Base-by-base conservation (phyloP, 2,888 invertebrate species). In the Cheilosia vernalis region DNA sequence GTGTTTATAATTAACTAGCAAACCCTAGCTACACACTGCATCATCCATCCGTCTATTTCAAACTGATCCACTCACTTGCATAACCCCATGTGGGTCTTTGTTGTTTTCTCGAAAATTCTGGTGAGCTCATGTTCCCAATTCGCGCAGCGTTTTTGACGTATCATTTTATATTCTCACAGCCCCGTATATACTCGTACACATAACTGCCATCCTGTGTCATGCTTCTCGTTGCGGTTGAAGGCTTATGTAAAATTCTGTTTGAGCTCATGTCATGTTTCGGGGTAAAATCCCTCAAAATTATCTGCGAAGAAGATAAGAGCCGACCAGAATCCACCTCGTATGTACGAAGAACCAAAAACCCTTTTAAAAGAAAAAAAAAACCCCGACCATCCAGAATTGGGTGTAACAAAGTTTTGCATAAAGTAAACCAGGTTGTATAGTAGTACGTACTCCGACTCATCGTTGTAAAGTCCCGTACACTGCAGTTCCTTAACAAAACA, bases 231-330 rank as follows among this genome's bases (percentile, higher is more conserved):
- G 80, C 76, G 81, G 80, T 85, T 81, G 81, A 76, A 77, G 70
- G 85, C 76, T 85, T 85, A 85, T 81, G 81, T 72, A 67, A 81
- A 85, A 85, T 85, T 85, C 76, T 77, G 85, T 85, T 85, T 85
- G 76, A 79, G 67, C 76, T 67, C 60, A 72, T 85, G 85, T 81
- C 85, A 85, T 85, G 85, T 85, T 85, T 72, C 85, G 27, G 19
- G 58, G 66, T 66, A 61, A 85, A 85, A 85, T 81, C 81, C 76
- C 80, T 85, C 61, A 77, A 85, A 85, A 85, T 85, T 81, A 72
- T 85, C 85, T 72, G 56, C 72, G 66, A 72, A 76, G 70, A 80
- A 76, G 70, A 72, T 80, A 76, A 70, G 70, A 76, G 66, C 70
- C 51, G 49, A 49, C 66, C 51, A 30, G 33, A 17, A 72, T 58